Evolutionary conservation across 2,797 vertebrate genomes (phyloP), one percentile per base, ranked within the genome.

Genomic region (Sebastes steindachneri): DNA sequence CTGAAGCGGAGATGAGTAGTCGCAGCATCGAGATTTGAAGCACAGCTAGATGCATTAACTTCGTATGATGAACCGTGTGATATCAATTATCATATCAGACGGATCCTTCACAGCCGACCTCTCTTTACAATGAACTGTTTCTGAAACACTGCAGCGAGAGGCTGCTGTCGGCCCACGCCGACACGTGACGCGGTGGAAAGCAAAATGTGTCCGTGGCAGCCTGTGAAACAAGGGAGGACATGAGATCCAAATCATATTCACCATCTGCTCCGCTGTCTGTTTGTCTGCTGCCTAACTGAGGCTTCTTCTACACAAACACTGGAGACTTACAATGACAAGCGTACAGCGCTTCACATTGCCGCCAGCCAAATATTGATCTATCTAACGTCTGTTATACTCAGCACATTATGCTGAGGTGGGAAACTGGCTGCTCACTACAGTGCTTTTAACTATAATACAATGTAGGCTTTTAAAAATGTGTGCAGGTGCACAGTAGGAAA

Each of bases 201-300:
- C 60, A 58, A 86, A 82, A 82, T 83, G 54, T 86, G 73, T 84
- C 59, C 17, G 3, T 41, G 64, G 68, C 77, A 21, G 81, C 45
- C 41, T 66, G 75, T 31, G 54, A 79, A 57, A 78, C 66, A 62
- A 65, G 29, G 31, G 48, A 64, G 51, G 71, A 88, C 64, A 81
- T 48, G 69, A 84, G 77, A 85, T 85, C 79, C 86, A 84, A 85
- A 85, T 73, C 66, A 37, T 35, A 31, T 62, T 70, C 9, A 9
- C 86, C 91, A 88, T 90, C 88, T 91, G 89, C 80, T 85, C 77
- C 2, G 8, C 57, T 58, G 62, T 79, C 80, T 87, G 80, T 79
- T 51, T 73, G 73, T 80, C 68, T 79, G 80, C 77, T 77, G 75
- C 74, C 79, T 73, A 63, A 67, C 63, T 53, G 59, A 76, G 65